Evolutionary conservation across 2,113 vertebrate genomes (phyloP).

Genomic region (Pelusios castaneus): DNA sequence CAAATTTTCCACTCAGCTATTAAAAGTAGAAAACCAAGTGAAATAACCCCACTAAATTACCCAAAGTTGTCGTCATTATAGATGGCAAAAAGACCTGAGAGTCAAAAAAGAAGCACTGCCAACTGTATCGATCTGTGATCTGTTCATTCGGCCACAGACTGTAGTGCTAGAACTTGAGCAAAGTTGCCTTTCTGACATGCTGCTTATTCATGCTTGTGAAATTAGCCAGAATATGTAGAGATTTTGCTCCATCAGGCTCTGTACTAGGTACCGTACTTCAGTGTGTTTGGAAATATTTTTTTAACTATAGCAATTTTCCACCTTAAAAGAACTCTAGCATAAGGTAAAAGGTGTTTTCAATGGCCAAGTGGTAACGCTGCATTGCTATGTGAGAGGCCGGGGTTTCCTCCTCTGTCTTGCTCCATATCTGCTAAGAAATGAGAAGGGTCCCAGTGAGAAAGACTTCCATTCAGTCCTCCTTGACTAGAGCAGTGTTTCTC

Average conservation of each 20-base stretch:
- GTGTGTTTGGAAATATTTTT: background rate
- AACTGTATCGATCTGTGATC: background rate
- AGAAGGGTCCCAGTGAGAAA: background rate
- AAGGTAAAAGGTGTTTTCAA: background rate
- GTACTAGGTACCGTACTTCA: background rate
- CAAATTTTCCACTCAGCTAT: background rate
- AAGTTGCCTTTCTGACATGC: background rate
- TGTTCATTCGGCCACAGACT: background rate
- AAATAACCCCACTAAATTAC: background rate
- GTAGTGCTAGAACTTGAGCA: background rate
- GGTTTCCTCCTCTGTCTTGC: background rate
- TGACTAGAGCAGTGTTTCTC: too few relatives aligned
- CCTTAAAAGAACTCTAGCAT: background rate
- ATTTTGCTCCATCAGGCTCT: background rate
- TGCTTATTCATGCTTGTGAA: background rate
- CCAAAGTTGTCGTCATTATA: rapidly evolving
- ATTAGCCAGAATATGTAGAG: background rate
- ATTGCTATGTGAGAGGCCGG: background rate
- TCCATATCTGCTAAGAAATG: background rate
- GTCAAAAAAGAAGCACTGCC: background rate
- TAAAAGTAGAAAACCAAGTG: background rate
- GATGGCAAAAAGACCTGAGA: background rate
- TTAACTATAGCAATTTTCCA: background rate
- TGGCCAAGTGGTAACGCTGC: background rate
- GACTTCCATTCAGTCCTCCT: background rate